Conservation (phyloP, 2,888 invertebrate species). For the Diabrotica balteata region DNA sequence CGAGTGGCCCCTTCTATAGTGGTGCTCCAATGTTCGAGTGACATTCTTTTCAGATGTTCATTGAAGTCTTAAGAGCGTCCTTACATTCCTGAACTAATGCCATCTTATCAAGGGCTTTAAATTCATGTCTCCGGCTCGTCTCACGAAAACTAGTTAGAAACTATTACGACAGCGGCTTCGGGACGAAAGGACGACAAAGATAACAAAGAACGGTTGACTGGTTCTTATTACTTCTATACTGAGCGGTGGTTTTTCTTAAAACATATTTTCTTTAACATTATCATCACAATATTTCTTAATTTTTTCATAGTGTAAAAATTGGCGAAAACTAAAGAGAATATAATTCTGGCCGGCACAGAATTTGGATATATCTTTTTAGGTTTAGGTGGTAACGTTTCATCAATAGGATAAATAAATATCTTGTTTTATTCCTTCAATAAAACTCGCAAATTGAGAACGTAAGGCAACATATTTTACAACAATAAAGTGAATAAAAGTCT, state of each 20-base stretch:
- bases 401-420: too few relatives aligned
- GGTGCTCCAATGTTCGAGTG: slow-evolving; percentile 4
- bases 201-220: neutral
- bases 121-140: slow-evolving; percentile 8
- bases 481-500: too few relatives aligned
- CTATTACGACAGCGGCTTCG: slow-evolving; percentile 1
- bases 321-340: too few relatives aligned
- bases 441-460: too few relatives aligned
- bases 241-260: neutral
- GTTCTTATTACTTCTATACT: too few relatives aligned
- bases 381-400: too few relatives aligned
- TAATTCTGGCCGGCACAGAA: neutral
- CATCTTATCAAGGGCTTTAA: slow-evolving; percentile 11
- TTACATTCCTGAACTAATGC: slow-evolving; percentile 13
- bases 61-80: slow-evolving; percentile 10
- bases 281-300: neutral
- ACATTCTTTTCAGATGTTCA: slow-evolving; percentile 12
- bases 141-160: slow-evolving; percentile 10
- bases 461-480: too few relatives aligned
- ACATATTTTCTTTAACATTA: neutral
- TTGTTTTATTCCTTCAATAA: too few relatives aligned
- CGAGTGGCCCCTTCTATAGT: neutral
- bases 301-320: too few relatives aligned
- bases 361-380: too few relatives aligned
- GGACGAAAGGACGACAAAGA: neutral